A percentile compares a stretch with the other conserved stretches of the same genome.
Evolutionary conservation across 2,888 invertebrate genomes (phyloP).

Genomic region (Oithona nana): DNA sequence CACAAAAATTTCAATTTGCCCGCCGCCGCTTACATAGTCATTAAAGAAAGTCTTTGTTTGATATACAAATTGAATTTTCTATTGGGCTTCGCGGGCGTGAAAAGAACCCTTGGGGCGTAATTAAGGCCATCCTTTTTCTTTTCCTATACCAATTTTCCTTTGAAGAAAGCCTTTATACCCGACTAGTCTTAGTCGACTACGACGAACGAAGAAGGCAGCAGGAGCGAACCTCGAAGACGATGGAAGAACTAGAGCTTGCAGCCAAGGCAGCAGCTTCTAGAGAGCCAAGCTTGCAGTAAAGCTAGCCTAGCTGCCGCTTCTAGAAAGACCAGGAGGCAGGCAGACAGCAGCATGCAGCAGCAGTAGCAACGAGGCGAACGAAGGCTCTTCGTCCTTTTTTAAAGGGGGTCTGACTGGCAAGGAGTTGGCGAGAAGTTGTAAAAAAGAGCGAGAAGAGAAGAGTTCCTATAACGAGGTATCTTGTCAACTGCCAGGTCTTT

Average conservation of each 20-base stretch:
- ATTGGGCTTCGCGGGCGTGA: neutral
- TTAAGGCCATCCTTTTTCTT: neutral
- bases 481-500: neutral
- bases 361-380: no score
- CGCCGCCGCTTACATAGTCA: no score
- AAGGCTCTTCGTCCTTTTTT: no score
- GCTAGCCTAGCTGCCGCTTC: neutral
- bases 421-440: neutral
- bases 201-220: no score
- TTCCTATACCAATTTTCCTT: no score
- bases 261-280: neutral
- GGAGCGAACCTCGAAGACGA: neutral
- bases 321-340: no score
- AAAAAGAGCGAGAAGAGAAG: neutral
- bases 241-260: neutral
- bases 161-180: neutral
- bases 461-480: neutral
- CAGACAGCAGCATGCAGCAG: no score
- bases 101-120: neutral
- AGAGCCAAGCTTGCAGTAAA: neutral
- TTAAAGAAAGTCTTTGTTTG: no score
- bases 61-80: neutral
- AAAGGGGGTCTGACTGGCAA: no score
- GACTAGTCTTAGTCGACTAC: no score
- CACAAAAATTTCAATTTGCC: no score